Base-by-base conservation (phyloP, 2,888 invertebrate species). In the Muscina levida region DNA sequence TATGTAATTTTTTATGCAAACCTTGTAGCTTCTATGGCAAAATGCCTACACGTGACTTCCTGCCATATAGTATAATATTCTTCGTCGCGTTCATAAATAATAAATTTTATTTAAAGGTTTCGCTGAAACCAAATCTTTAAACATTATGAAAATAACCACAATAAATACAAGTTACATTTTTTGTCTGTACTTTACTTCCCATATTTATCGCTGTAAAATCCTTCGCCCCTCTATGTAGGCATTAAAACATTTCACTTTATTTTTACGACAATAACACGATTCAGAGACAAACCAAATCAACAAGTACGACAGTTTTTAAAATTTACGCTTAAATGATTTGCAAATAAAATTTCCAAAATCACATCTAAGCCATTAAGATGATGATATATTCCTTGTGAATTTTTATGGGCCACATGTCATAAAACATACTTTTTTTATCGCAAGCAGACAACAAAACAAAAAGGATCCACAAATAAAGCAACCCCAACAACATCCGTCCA, bases 391-490 rank as follows among this genome's bases (percentile, higher is more conserved):
- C 72, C 46, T 77, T 81, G 67, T 72, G 72, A 77, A 62, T 74
- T 77, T 81, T 81, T 81, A 81, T 81, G 81, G 77, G 81, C 71
- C 81, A 81, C 77, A 81, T 81, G 81, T 77, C 74, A 77, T 81
- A 81, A 81, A 81, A 77, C 56, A 81, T 74, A 74, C 74, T 74
- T 81, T 72, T 74, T 81, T 72, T 75, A 56, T 66, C 65, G 31
- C 39, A 57, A 31, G 19, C 13, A 66, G 71, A 57, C 44, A 59
- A 31, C 48, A 24, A 70, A 44, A 56, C 51, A 72, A 72, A 3
- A 31, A 31, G 42, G 17, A 53, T 24, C 1, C n/a, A n/a, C n/a
- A n/a, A n/a, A 4, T 6, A n/a, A 46, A n/a, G 24, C n/a, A 56
- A 56, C 26, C n/a, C n/a, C n/a, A n/a, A n/a, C 22, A 26, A 26